A percentile compares a stretch with the other conserved stretches of the same genome.
Evolutionary conservation across 2,113 vertebrate genomes (phyloP).

Genomic region (human): DNA sequence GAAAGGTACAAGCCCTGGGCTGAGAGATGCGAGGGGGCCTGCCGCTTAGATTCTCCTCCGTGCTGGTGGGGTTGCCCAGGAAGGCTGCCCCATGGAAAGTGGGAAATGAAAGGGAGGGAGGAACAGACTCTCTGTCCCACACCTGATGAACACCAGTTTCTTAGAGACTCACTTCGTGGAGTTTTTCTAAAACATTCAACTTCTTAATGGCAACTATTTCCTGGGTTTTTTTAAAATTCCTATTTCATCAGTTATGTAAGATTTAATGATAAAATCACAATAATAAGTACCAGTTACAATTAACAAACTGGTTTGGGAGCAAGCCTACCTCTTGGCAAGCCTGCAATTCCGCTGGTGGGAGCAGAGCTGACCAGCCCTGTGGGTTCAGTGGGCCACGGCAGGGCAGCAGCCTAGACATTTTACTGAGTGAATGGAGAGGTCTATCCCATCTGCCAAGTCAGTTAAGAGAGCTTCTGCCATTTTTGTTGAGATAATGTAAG

Average conservation of each 20-base stretch:
- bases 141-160: neutral
- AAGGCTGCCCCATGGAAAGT: neutral
- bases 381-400: neutral
- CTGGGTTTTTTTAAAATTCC: neutral
- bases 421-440: fast-evolving
- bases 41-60: neutral
- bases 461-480: neutral
- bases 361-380: neutral
- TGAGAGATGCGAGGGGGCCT: neutral
- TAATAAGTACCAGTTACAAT: neutral
- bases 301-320: neutral
- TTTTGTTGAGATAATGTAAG: neutral
- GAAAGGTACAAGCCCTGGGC: neutral
- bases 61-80: neutral
- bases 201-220: neutral
- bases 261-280: neutral
- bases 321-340: neutral
- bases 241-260: neutral
- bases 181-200: neutral
- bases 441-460: neutral
- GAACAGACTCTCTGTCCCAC: neutral
- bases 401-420: neutral
- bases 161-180: neutral
- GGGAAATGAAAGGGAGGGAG: neutral
- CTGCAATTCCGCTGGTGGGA: neutral